These are phyloP conservation scores for Aeoliscus strigatus DNA, from an alignment of 2,797 vertebrate species.

Conservation along the genomic window DNA sequence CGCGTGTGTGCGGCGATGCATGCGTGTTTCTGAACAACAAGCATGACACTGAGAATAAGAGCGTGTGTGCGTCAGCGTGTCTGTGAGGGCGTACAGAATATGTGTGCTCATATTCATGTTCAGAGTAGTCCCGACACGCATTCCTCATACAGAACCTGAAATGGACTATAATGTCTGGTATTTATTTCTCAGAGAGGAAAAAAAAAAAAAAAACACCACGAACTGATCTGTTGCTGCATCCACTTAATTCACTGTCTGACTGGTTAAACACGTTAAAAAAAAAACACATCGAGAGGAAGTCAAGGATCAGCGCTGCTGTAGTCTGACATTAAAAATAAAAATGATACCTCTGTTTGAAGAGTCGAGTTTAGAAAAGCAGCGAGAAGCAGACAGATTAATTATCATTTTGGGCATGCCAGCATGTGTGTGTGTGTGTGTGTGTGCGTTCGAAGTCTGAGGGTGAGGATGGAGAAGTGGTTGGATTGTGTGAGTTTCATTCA, in stretches of 20 bases:
- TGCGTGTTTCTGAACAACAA: conserved; percentile 22
- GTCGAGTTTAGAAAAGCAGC: conserved; percentile 44
- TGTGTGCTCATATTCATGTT: background rate
- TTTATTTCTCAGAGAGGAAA: too few relatives aligned
- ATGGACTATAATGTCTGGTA: conserved; percentile 32
- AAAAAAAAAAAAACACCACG: too few relatives aligned
- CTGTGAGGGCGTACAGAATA: conserved; percentile 1
- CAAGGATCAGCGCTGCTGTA: conserved; percentile 30
- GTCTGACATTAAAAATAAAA: conserved; percentile 42
- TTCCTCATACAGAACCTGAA: conserved; percentile 40
- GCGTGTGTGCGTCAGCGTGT: too few relatives aligned
- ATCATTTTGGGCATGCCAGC: conserved; percentile 36
- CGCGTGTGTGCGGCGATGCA: background rate
- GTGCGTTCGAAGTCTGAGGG: conserved; percentile 18
- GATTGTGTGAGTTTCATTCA: conserved; percentile 66
- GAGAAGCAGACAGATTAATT: conserved; percentile 58
- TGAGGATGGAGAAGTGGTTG: conserved; percentile 47
- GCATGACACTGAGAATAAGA: too few relatives aligned
- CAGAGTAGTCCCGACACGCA: conserved; percentile 28
- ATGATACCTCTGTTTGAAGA: conserved; percentile 48
- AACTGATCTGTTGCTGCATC: conserved; percentile 9
- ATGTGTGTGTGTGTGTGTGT: conserved; percentile 23
- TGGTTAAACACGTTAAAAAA: too few relatives aligned
- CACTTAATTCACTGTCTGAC: conserved; percentile 24
- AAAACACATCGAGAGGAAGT: too few relatives aligned